Evolutionary conservation across 2,888 invertebrate species (phyloP).

Genomic region (Ophraella communa): DNA sequence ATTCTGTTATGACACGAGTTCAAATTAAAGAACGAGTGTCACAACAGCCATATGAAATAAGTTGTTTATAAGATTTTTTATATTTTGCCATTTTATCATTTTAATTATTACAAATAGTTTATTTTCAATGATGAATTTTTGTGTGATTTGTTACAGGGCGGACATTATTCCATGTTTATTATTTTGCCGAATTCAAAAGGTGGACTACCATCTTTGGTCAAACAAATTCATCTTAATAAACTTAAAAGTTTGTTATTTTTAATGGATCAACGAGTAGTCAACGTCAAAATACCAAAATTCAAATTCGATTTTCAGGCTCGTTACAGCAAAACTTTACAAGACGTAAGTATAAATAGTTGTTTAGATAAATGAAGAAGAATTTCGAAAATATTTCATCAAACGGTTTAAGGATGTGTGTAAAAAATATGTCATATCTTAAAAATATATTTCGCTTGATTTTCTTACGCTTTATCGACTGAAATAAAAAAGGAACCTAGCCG

Average conservation of each 20-base stretch:
- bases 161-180: constrained; percentile 76
- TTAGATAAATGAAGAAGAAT: no score
- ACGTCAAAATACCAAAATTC: constrained; percentile 76
- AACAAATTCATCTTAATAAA: constrained; percentile 64
- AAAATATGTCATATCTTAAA: no score
- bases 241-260: constrained; percentile 66
- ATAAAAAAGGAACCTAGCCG: no score
- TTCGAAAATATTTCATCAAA: no score
- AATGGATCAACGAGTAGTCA: constrained; percentile 67
- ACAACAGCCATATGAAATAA: no score
- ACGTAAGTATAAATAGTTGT: constrained; percentile 60
- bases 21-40: no score
- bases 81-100: no score
- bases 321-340: constrained; percentile 66
- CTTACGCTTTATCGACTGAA: no score
- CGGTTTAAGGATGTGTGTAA: no score
- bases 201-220: constrained; percentile 68
- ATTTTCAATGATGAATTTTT: neutral
- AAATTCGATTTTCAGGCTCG: constrained; percentile 73
- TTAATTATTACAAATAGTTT: neutral
- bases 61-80: no score
- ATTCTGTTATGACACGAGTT: neutral
- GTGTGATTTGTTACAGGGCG: constrained; percentile 64
- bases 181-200: constrained; percentile 71
- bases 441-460: no score